Evolutionary conservation across 2,888 invertebrate species (phyloP), one percentile per base, ranked within the genome.

Genomic region (Ametastegia equiseti): DNA sequence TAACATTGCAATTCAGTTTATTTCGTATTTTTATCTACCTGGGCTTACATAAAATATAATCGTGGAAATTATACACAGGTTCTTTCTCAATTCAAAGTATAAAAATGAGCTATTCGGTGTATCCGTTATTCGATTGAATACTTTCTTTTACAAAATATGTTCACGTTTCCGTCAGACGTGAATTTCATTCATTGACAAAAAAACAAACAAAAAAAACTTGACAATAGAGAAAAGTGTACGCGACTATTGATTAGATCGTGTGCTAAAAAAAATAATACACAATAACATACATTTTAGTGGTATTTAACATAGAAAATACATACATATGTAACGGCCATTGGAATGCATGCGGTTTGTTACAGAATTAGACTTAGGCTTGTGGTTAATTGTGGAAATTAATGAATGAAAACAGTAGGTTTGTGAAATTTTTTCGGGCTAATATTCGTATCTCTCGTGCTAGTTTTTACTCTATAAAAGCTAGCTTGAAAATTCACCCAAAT

Each of bases 291-390:
- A 60, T 60, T 42, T 60, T 45, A 39, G 33, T 36, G 39, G 54
- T 75, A 33, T 75, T 75, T 30, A 33, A 54, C 13, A 36, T 75
- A 75, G 39, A n/a, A 36, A 47, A 75, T 75, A 71, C 30, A 47
- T 15, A 42, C 42, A 33, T 57, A 60, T 78, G 36, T 60, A 78
- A 42, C 45, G n/a, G 33, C 23, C 42, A 78, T 78, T 78, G 78
- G 78, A 78, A 60, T 60, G 78, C 78, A 78, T 78, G 78, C 42
- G 78, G 78, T 78, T 60, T 60, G 60, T 30, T 60, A 78, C n/a
- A 60, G 15, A 78, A 63, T 78, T 60, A 60, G 60, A 78, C 42
- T 63, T 78, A 78, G 54, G 60, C 60, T 78, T 78, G 11, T 63
- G 60, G 63, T 78, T 60, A 60, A 23, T 39, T 63, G 42, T 42